Percentiles rank a stretch among this genome's conserved stretches.
phyloP scores from a whole-genome alignment of 2,888 invertebrate genomes.

The Phasia obesa region DNA sequence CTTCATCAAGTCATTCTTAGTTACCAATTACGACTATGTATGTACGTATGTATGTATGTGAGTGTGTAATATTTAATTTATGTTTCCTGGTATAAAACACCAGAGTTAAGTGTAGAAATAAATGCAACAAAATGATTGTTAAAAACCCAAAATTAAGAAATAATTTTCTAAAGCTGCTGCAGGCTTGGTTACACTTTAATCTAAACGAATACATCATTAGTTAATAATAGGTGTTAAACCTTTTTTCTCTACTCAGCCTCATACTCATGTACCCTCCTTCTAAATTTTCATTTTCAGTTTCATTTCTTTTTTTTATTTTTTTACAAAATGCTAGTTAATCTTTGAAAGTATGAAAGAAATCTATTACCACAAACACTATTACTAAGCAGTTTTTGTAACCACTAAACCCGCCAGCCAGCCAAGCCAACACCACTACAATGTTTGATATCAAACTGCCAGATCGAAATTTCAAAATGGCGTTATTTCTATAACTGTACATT shows the following conservation, averaged over 20 bases:
- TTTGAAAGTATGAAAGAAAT: constrained; percentile 6
- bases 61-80: constrained; percentile 64
- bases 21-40: background rate
- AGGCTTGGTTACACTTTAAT: constrained; percentile 71
- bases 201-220: constrained; percentile 40
- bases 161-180: background rate
- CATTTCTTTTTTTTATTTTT: background rate
- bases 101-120: constrained; percentile 1
- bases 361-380: constrained; percentile 30
- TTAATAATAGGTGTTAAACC: constrained; percentile 63
- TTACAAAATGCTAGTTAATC: constrained; percentile 47
- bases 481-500: too few relatives aligned
- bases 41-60: background rate
- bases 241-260: constrained; percentile 12
- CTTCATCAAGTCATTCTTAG: constrained; percentile 7
- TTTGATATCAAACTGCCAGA: too few relatives aligned
- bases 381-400: constrained; percentile 19
- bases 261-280: background rate
- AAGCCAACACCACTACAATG: too few relatives aligned
- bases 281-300: background rate
- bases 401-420: too few relatives aligned
- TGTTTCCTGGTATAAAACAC: constrained; percentile 56
- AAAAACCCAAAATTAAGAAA: constrained; percentile 56
- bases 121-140: constrained; percentile 56
- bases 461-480: too few relatives aligned